A percentile compares a stretch with the other conserved stretches of the same genome.
Conservation (phyloP, 2,797 vertebrate species). For the Otolemur crassicaudatus region DNA sequence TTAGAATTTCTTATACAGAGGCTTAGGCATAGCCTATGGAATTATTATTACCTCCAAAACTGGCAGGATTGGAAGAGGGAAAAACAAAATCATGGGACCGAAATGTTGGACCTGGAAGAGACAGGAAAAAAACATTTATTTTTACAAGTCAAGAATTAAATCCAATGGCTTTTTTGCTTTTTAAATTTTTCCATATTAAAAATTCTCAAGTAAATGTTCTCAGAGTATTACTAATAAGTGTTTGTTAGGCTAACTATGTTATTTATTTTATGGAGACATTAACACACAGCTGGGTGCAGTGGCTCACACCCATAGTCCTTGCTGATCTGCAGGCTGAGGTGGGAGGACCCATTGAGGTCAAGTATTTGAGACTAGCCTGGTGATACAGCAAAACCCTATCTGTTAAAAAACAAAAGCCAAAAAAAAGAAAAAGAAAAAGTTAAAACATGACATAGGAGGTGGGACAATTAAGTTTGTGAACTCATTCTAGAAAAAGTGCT, state of each 20-base stretch:
- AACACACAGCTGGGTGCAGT: background rate
- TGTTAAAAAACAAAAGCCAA: too few species aligned
- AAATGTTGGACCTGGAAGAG: background rate
- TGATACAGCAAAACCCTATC: background rate
- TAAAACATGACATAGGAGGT: background rate
- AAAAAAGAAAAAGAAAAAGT: too few species aligned
- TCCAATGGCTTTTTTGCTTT: background rate
- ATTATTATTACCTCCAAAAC: background rate
- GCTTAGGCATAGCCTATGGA: background rate
- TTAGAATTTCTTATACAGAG: background rate
- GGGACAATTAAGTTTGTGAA: too few species aligned
- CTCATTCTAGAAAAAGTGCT: too few species aligned
- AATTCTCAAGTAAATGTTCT: background rate
- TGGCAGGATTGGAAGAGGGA: background rate
- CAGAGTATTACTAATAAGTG: background rate
- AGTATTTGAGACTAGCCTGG: background rate
- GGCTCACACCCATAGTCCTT: background rate
- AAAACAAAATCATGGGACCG: background rate
- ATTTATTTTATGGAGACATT: background rate
- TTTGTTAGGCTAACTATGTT: background rate
- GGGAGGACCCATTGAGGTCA: background rate
- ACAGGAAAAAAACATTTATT: background rate
- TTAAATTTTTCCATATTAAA: background rate
- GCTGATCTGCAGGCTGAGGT: background rate
- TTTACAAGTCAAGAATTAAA: background rate